Conservation (phyloP, 2,113 vertebrate genomes). For the Dermatemys mawii region DNA sequence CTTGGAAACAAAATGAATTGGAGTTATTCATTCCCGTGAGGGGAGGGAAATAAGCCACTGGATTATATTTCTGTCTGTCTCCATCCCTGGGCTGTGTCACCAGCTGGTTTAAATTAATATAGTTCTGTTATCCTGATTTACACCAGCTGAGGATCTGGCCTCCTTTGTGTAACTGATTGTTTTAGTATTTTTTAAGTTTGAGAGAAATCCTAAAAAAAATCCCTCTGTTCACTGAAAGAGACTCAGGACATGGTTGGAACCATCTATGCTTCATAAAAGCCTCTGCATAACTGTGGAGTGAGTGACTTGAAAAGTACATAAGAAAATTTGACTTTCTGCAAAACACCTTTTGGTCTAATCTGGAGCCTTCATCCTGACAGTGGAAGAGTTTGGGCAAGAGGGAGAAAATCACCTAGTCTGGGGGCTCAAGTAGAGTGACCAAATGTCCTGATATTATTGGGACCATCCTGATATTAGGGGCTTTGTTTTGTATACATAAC, state of each 20-base stretch:
- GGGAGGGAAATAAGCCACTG: not conserved
- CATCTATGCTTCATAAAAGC: not conserved
- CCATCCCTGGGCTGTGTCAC: not conserved
- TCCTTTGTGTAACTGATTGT: not conserved
- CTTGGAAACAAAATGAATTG: fast-evolving
- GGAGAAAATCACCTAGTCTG: not conserved
- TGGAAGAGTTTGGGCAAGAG: not conserved
- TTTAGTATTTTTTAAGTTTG: not conserved
- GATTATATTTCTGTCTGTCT: not conserved
- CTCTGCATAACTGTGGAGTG: not conserved
- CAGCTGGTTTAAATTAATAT: not conserved
- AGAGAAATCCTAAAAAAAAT: not conserved
- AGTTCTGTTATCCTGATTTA: fast-evolving
- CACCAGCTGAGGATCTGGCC: fast-evolving
- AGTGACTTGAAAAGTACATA: not conserved
- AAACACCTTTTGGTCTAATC: not conserved
- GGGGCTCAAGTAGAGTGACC: too few species aligned
- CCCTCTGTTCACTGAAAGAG: not conserved
- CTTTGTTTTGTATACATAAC: too few species aligned
- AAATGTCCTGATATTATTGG: too few species aligned
- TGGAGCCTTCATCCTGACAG: not conserved
- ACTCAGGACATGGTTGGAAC: not conserved
- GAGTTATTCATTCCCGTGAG: not conserved
- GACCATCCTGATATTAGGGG: too few species aligned
- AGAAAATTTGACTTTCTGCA: not conserved